Conservation (phyloP, 2,113 vertebrate genomes). For the Lipophrys pholis region DNA sequence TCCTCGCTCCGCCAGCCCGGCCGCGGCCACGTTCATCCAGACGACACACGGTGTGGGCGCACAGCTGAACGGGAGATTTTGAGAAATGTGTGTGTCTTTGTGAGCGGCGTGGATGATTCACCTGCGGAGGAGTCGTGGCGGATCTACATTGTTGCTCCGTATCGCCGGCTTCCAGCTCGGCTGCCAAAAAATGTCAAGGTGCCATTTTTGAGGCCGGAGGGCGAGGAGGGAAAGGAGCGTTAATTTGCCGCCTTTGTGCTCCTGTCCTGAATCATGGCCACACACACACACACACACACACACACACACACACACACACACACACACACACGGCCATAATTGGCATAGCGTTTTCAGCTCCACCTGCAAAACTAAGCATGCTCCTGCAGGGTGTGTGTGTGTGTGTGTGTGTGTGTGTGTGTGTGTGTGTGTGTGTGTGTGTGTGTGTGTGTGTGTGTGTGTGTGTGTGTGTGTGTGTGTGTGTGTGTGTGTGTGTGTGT, state of each 20-base stretch:
- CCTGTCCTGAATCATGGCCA: constrained; percentile 14
- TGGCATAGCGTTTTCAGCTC: constrained; percentile 55
- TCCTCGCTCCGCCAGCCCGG: constrained; percentile 42
- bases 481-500: constrained; percentile 11
- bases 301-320: too few relatives aligned
- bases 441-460: too few relatives aligned
- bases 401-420: too few relatives aligned
- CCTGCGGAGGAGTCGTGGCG: constrained; percentile 44
- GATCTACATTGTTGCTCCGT: constrained; percentile 10
- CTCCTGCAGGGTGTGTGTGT: too few relatives aligned
- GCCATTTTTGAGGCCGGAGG: constrained; percentile 11
- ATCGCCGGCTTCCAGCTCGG: constrained; percentile 8
- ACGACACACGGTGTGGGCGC: constrained; percentile 42
- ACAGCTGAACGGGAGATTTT: constrained; percentile 58
- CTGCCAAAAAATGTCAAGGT: constrained; percentile 30
- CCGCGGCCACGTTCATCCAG: constrained; percentile 47
- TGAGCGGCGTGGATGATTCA: constrained; percentile 46
- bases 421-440: too few relatives aligned
- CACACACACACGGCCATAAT: constrained; percentile 44
- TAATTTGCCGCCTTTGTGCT: constrained; percentile 54
- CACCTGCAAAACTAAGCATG: constrained; percentile 45
- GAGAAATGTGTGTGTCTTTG: constrained; percentile 53
- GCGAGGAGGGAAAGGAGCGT: constrained; percentile 18
- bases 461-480: constrained; percentile 12
- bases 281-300: too few relatives aligned